phyloP scores from a whole-genome alignment of 2,113 vertebrate genomes.

The Crocuta crocuta region DNA sequence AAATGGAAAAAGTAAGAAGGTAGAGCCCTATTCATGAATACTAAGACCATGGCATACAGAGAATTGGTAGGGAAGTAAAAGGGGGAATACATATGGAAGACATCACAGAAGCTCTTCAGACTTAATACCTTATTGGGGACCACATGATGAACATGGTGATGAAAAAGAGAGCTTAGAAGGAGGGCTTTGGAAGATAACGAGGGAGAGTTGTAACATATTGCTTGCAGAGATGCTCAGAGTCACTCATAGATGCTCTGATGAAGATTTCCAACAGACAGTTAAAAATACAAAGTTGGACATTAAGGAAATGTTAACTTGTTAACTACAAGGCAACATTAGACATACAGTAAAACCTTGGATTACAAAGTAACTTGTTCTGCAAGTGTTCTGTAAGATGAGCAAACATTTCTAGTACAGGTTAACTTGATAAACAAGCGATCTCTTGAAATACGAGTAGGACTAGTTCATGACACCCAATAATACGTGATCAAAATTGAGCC shows the following conservation, averaged over 20 bases:
- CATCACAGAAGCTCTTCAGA: not conserved
- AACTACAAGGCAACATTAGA: not conserved
- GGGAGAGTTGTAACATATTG: not conserved
- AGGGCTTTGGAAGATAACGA: not conserved
- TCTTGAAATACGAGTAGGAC: no score
- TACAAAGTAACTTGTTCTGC: no score
- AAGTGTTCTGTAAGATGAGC: no score
- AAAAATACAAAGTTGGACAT: not conserved
- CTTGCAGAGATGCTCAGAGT: not conserved
- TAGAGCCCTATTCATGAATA: not conserved
- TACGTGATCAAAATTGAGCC: no score
- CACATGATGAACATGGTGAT: no score
- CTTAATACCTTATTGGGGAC: not conserved
- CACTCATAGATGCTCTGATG: not conserved
- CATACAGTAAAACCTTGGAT: no score
- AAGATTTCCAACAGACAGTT: not conserved
- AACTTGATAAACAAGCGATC: no score
- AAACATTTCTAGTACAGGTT: no score
- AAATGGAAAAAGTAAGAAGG: not conserved
- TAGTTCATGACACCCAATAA: no score
- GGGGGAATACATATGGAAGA: not conserved
- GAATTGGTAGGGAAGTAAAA: not conserved
- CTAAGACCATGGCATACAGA: no score
- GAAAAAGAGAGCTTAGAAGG: not conserved
- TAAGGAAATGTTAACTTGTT: not conserved